Percentiles rank a stretch among this genome's conserved stretches.
These are phyloP conservation scores for Clarias macrocephalus DNA, from an alignment of 2,113 vertebrate species.

Conservation along the genomic window DNA sequence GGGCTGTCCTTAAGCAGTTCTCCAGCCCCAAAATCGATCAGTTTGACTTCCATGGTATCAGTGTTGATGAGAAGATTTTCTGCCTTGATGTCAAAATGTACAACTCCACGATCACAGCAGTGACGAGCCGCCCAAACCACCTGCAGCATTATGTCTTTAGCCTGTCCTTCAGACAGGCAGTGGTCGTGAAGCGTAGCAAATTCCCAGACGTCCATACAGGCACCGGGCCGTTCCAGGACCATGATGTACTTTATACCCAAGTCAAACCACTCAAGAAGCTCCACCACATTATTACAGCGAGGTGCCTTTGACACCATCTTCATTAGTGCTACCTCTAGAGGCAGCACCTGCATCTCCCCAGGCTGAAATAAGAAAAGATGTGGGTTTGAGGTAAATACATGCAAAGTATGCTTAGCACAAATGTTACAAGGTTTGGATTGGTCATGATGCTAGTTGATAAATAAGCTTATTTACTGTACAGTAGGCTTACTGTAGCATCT, in stretches of 20 bases:
- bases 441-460: no score
- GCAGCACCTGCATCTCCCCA: conserved; percentile 44
- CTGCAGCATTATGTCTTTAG: conserved; percentile 56
- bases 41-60: conserved; percentile 55
- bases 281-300: conserved; percentile 52
- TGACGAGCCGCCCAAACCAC: conserved; percentile 56
- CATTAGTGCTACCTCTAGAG: conserved; percentile 61
- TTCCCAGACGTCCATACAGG: conserved; percentile 59
- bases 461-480: no score
- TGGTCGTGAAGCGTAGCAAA: conserved; percentile 35
- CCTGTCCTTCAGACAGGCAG: conserved; percentile 35
- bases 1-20: conserved; percentile 37
- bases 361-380: conserved; percentile 1
- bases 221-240: conserved; percentile 58
- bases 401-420: background rate
- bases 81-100: conserved; percentile 68
- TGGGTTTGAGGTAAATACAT: background rate
- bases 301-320: conserved; percentile 52
- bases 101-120: conserved; percentile 57
- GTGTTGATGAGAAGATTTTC: conserved; percentile 74
- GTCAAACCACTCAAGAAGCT: conserved; percentile 64
- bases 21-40: conserved; percentile 68
- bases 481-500: no score
- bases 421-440: background rate
- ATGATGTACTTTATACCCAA: conserved; percentile 43